phyloP scores from a whole-genome alignment of 2,888 invertebrate genomes.

The Phengaris alcon region DNA sequence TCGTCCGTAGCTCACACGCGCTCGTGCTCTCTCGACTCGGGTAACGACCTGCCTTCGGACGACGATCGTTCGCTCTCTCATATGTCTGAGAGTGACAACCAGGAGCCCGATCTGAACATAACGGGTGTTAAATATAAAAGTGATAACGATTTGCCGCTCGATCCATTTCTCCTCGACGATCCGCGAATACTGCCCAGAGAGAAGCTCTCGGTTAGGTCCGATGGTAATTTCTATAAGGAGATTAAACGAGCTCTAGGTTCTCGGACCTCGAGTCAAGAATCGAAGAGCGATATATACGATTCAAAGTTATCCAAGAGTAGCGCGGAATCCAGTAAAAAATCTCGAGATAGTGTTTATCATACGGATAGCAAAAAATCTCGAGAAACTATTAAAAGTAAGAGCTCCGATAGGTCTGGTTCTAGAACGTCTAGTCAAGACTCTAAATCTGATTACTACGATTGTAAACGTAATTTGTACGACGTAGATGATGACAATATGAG shows the following conservation, averaged over 20 bases:
- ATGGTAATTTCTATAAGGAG: conserved; percentile 85
- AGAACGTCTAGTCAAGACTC: conserved; percentile 85
- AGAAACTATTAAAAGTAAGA: conserved; percentile 81
- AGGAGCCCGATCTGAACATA: conserved; percentile 78
- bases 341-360: conserved; percentile 81
- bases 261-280: conserved; percentile 84
- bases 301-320: conserved; percentile 82
- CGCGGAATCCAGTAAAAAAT: conserved; percentile 82
- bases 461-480: conserved; percentile 76
- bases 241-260: conserved; percentile 82
- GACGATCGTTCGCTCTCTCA: conserved; percentile 82
- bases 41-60: conserved; percentile 87
- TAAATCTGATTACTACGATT: conserved; percentile 85
- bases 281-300: conserved; percentile 84
- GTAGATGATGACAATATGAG: conserved; percentile 57
- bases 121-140: conserved; percentile 83
- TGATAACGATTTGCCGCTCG: conserved; percentile 84
- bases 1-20: conserved; percentile 56
- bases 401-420: conserved; percentile 79
- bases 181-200: conserved; percentile 86
- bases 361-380: conserved; percentile 83
- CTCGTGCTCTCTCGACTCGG: conserved; percentile 87
- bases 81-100: conserved; percentile 72
- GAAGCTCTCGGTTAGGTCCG: conserved; percentile 85
- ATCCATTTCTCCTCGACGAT: conserved; percentile 88